Percentiles rank a stretch among this genome's conserved stretches.
Evolutionary conservation across 2,797 vertebrate species (phyloP).

Genomic region (Sciurus carolinensis): DNA sequence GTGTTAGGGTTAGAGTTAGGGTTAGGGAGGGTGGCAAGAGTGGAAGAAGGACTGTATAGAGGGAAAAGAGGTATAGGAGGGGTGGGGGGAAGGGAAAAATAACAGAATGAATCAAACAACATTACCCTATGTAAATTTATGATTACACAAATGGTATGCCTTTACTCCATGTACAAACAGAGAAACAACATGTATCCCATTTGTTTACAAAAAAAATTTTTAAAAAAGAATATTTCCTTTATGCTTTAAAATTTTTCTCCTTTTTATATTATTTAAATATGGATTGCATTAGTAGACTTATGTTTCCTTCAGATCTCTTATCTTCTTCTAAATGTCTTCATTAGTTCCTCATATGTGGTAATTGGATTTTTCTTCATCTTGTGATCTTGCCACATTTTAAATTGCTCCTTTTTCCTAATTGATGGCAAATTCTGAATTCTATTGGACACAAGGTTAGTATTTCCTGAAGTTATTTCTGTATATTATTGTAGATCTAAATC

Average conservation of each 20-base stretch:
- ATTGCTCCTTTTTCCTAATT: neutral
- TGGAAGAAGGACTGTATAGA: no score
- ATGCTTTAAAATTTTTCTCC: neutral
- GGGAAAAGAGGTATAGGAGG: no score
- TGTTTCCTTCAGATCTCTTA: neutral
- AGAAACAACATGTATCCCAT: no score
- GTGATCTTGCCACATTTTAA: neutral
- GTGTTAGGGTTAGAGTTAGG: no score
- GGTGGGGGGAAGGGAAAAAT: no score
- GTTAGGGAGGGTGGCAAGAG: no score
- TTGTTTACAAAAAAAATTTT: no score
- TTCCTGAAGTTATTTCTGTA: neutral
- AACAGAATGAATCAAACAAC: no score
- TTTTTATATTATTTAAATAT: neutral
- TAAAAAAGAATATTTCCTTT: neutral
- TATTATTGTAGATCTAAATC: neutral
- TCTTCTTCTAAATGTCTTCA: conserved; percentile 1
- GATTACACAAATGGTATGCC: no score
- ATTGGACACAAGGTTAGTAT: neutral
- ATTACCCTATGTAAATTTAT: no score
- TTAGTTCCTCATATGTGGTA: neutral
- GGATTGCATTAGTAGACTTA: neutral
- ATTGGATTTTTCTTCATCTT: neutral
- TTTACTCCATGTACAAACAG: no score
- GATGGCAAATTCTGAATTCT: neutral